Evolutionary conservation across 2,797 vertebrate genomes (phyloP).

Genomic region (Tachyglossus aculeatus): DNA sequence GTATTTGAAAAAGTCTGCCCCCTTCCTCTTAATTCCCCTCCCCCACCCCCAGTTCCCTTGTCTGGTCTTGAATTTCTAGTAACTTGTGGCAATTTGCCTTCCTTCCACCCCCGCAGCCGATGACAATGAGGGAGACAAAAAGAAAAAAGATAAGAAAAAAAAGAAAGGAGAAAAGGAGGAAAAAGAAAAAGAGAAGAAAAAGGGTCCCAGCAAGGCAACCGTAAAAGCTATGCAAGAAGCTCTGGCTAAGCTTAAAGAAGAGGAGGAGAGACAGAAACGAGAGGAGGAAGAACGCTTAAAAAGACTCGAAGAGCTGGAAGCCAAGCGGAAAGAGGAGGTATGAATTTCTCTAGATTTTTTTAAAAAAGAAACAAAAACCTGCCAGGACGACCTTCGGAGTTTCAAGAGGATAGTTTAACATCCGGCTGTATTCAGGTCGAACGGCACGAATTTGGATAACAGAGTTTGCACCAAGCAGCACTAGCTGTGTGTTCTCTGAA

Average conservation of each 20-base stretch:
- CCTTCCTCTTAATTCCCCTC: too few relatives aligned
- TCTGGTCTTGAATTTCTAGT: not conserved
- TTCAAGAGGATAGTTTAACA: too few relatives aligned
- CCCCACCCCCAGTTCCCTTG: too few relatives aligned
- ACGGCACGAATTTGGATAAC: too few relatives aligned
- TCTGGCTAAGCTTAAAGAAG: slow-evolving; percentile 91
- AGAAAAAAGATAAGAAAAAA: slow-evolving; percentile 96
- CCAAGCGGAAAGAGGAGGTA: slow-evolving; percentile 91
- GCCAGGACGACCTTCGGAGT: too few relatives aligned
- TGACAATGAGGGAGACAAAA: slow-evolving; percentile 90
- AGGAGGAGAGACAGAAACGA: slow-evolving; percentile 82
- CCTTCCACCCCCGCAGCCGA: slow-evolving; percentile 71
- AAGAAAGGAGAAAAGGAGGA: slow-evolving; percentile 88
- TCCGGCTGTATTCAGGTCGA: too few relatives aligned
- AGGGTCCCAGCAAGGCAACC: slow-evolving; percentile 94
- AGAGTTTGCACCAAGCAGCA: too few relatives aligned
- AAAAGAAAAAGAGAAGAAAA: slow-evolving; percentile 92
- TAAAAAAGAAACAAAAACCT: too few relatives aligned
- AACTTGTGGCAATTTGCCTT: not conserved
- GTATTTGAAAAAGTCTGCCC: too few relatives aligned
- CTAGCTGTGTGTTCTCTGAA: too few relatives aligned
- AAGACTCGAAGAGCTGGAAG: slow-evolving; percentile 88
- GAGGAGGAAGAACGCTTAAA: slow-evolving; percentile 88
- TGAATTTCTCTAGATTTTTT: not conserved
- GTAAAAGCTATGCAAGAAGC: slow-evolving; percentile 99